These are phyloP conservation scores for Montipora cactus DNA, from an alignment of 64 coral and sea anemone species.

Conservation along the genomic window DNA sequence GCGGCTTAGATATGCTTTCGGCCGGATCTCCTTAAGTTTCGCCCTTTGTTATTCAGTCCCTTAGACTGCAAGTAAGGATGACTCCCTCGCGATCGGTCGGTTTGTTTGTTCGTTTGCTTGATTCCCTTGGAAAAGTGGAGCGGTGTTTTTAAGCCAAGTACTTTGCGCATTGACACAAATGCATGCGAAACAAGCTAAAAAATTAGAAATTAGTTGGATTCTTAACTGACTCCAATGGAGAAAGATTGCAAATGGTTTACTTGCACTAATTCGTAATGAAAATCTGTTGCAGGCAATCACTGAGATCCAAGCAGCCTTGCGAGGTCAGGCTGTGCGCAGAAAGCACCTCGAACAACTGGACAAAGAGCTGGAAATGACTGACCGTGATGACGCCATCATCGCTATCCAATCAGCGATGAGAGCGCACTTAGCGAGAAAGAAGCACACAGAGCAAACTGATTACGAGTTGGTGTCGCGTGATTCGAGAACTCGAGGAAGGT, in stretches of 20 bases:
- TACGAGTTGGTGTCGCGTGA: constrained; percentile 63
- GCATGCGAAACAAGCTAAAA: too few relatives aligned
- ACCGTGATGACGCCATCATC: constrained; percentile 73
- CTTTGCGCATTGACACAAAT: too few relatives aligned
- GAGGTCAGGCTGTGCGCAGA: constrained; percentile 72
- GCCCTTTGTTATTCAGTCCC: too few relatives aligned
- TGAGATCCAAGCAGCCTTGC: constrained; percentile 88
- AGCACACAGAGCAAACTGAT: constrained; percentile 24
- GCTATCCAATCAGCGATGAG: constrained; percentile 90
- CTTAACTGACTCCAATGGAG: too few relatives aligned
- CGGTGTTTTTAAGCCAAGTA: too few relatives aligned
- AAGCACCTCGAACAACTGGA: constrained; percentile 63
- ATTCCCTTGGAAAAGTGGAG: too few relatives aligned
- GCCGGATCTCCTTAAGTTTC: too few relatives aligned
- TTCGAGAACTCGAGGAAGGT: constrained; percentile 36
- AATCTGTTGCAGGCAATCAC: constrained; percentile 61
- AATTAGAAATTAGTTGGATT: too few relatives aligned
- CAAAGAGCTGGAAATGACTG: constrained; percentile 61
- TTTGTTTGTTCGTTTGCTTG: too few relatives aligned
- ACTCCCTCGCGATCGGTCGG: too few relatives aligned
- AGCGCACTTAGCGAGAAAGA: constrained; percentile 79
- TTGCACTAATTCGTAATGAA: background rate
- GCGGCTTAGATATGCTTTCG: too few relatives aligned
- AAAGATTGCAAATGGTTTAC: background rate
- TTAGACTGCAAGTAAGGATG: too few relatives aligned